Evolutionary conservation across 2,113 vertebrate species (phyloP), one percentile per base, ranked within the genome.

Genomic region (Eonycteris spelaea): DNA sequence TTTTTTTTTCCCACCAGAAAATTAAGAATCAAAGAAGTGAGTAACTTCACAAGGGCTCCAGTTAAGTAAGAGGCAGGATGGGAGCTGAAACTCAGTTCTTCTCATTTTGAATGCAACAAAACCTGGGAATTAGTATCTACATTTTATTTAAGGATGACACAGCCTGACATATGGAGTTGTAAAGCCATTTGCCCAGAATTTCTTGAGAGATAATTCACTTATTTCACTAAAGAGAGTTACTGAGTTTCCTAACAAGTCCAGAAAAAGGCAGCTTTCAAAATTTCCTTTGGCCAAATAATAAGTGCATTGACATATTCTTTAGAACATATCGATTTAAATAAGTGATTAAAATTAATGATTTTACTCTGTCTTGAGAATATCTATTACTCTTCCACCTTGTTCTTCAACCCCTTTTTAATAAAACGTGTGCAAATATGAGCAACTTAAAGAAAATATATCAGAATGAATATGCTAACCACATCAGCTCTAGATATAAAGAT

Each of bases 291-390:
- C 75, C 38, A 86, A 89, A 35, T 35, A 91, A 67, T 84, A 75
- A 71, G 6, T 68, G 33, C 26, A 73, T 45, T 79, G 84, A 68
- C 40, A 15, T 53, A 70, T 57, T 59, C n/a, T 84, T 95, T 38
- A 92, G 63, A 48, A 93, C 89, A 86, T 65, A 30, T 78, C 91
- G 74, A 82, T 89, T 86, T 88, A 93, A 95, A 92, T 59, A 14
- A 87, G 19, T 51, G 90, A 79, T 57, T 78, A 75, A 94, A 95
- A 83, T 48, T 71, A 93, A 84, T 61, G 77, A 85, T 59, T 75
- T 68, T 28, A 82, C 24, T 83, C 15, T 40, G 86, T 86, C 63
- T 87, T 87, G 77, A 95, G 74, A 86, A 30, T 45, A 90, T 70
- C 48, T 77, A 53, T 73, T 90, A 75, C 13, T 33, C 15, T 91